A percentile compares a stretch with the other conserved stretches of the same genome.
Conservation (phyloP, 2,113 vertebrate genomes). For the Hippocampus guttulatus region DNA sequence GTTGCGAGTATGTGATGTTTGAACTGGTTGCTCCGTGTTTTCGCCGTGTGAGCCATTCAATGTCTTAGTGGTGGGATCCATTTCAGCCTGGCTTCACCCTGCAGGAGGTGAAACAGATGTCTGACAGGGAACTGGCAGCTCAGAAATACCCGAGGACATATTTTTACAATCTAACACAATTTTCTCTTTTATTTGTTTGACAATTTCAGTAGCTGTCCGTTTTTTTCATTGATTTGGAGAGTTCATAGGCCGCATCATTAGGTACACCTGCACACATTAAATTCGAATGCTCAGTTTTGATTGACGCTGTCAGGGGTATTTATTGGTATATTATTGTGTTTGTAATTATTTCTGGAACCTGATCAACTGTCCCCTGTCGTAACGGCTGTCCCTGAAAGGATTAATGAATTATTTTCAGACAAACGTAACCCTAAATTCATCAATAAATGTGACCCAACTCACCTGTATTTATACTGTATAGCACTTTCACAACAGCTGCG, state of each 20-base stretch:
- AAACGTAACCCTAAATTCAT: too few species aligned
- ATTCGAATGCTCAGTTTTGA: neutral
- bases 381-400: too few species aligned
- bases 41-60: conserved; percentile 55
- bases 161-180: conserved; percentile 24
- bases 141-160: conserved; percentile 32
- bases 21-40: conserved; percentile 40
- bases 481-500: too few species aligned
- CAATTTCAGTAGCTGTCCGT: neutral
- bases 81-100: conserved; percentile 57
- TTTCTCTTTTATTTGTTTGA: conserved; percentile 11
- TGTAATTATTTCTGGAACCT: too few species aligned
- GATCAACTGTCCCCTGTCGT: too few species aligned
- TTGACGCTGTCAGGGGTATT: neutral
- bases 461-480: too few species aligned
- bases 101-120: conserved; percentile 56
- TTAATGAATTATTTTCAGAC: too few species aligned
- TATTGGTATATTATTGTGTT: too few species aligned
- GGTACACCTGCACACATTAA: neutral
- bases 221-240: neutral
- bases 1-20: conserved; percentile 49
- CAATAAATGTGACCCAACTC: too few species aligned
- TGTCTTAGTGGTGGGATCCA: conserved; percentile 51
- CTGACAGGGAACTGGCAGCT: conserved; percentile 28
- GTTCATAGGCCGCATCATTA: neutral